Base-by-base conservation (phyloP, 2,888 invertebrate genomes). In the Ernsta delagoae region DNA sequence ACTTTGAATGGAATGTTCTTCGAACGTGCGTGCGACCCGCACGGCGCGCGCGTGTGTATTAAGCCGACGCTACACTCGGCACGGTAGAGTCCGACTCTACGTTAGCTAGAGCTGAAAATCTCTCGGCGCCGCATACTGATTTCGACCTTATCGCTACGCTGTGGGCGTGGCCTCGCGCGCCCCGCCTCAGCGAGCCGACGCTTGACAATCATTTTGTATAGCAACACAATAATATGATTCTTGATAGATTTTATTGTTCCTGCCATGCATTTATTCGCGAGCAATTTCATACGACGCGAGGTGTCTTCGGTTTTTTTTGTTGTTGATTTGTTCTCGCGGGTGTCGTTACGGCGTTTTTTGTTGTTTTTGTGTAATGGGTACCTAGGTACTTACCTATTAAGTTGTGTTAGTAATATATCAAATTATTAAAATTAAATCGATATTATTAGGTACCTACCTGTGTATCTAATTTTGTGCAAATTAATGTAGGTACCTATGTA, bases 141-240 rank as follows among this genome's bases (percentile, higher is more conserved):
- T 90, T 91, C 84, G 84, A 89, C 92, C 91, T 91, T 93, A 93
- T 90, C 89, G 89, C 75, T 78, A 73, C 74, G 77, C 77, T 75
- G 83, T 84, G 82, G 93, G 93, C 90, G 93, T 87, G 91, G 90
- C 77, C 66, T 72, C 63, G 12, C 34, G 82, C 72, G 86, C 91
- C 76, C 83, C 82, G 80, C 78, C 80, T 80, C 80, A 81, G 79
- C 83, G 80, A 79, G 77, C 84, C 89, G 88, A 87, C 75, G 72
- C 71, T 92, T 90, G 93, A 93, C 93, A 93, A 93, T 92, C 93
- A 91, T 90, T 92, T 92, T 92, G 93, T 93, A 92, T 92, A 92
- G 92, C 92, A 93, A 92, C 91, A 88, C 89, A 93, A 92, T 92
- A 91, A 92, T 92, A 92, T 90, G 90, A 90, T 91, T 88, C 92